phyloP scores from a whole-genome alignment of 2,113 vertebrate species.

The Oreochromis niloticus region DNA sequence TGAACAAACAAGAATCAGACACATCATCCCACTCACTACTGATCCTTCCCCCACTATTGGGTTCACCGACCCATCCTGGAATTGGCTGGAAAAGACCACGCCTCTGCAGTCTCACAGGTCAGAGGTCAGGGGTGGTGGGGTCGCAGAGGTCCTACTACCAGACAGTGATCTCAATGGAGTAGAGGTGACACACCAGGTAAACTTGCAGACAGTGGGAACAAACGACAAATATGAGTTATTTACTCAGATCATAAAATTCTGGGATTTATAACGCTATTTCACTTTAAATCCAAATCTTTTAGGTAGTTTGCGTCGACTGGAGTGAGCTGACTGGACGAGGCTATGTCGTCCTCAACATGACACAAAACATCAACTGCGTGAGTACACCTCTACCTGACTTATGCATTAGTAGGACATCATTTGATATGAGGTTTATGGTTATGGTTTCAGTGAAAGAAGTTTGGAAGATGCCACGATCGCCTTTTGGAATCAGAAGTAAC shows the following conservation, averaged over 20 bases:
- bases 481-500: not conserved
- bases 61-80: slow-evolving; percentile 43
- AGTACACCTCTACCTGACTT: slow-evolving; percentile 53
- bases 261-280: not conserved
- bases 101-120: not conserved
- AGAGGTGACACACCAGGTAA: slow-evolving; percentile 54
- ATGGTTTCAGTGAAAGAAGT: not conserved
- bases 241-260: not conserved
- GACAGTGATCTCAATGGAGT: slow-evolving; percentile 17
- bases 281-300: not conserved
- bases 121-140: slow-evolving; percentile 38
- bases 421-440: not conserved
- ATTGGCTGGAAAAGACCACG: slow-evolving; percentile 14
- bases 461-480: not conserved
- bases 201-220: not conserved
- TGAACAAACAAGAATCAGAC: not conserved
- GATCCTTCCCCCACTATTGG: slow-evolving; percentile 23
- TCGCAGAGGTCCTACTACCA: slow-evolving; percentile 12
- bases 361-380: slow-evolving; percentile 89
- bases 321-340: slow-evolving; percentile 83
- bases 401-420: not conserved
- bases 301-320: slow-evolving; percentile 95
- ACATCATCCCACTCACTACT: slow-evolving; percentile 35
- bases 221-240: not conserved
- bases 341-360: slow-evolving; percentile 91